phyloP scores from a whole-genome alignment of 2,888 invertebrate genomes.

The Scaptomyza flava region DNA sequence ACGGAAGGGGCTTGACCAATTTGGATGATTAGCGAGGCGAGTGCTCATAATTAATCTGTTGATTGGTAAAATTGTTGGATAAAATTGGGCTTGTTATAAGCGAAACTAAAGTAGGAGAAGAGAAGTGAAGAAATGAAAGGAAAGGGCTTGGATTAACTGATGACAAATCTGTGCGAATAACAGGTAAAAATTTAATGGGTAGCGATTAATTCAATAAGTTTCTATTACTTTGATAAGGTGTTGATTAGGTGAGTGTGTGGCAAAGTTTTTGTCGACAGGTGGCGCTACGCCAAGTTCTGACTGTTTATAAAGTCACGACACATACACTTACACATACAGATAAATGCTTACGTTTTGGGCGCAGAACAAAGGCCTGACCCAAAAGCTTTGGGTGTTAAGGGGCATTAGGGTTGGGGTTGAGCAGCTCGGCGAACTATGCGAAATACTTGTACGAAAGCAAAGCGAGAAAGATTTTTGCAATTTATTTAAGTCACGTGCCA shows the following conservation, averaged over 20 bases:
- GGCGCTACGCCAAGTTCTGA: constrained; percentile 57
- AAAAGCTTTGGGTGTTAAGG: constrained; percentile 21
- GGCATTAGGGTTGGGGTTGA: background rate
- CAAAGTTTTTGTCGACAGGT: constrained; percentile 57
- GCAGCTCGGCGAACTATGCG: constrained; percentile 58
- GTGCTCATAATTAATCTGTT: constrained; percentile 52
- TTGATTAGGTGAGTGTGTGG: constrained; percentile 70
- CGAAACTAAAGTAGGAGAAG: background rate
- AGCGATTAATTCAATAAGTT: constrained; percentile 77
- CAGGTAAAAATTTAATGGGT: constrained; percentile 61
- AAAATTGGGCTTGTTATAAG: background rate
- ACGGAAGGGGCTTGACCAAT: constrained; percentile 29
- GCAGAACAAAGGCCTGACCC: constrained; percentile 59
- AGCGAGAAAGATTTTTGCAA: constrained; percentile 77
- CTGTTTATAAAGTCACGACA: constrained; percentile 72
- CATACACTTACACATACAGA: constrained; percentile 20
- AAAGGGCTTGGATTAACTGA: constrained; percentile 6
- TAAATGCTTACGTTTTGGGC: constrained; percentile 52
- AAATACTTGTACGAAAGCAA: constrained; percentile 67
- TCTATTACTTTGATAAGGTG: constrained; percentile 78
- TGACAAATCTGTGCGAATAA: constrained; percentile 59
- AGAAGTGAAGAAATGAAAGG: no score
- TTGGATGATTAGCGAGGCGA: constrained; percentile 52
- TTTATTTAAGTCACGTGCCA: constrained; percentile 78
- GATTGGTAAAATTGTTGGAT: constrained; percentile 14